phyloP scores from a whole-genome alignment of 2,888 invertebrate genomes.

The Cacoxenus indagator region DNA sequence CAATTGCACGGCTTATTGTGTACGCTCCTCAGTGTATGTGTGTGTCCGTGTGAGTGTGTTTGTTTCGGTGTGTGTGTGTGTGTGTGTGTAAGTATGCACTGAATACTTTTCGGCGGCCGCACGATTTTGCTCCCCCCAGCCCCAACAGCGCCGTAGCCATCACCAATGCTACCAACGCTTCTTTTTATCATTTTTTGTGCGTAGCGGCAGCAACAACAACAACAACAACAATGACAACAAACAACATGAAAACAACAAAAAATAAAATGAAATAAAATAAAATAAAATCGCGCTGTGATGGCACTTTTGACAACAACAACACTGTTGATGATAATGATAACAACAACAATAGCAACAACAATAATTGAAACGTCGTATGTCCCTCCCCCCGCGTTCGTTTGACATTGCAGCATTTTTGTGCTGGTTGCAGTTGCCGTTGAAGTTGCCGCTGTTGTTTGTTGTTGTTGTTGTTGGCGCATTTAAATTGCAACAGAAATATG shows the following conservation, averaged over 20 bases:
- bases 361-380: constrained; percentile 53
- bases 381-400: too few relatives aligned
- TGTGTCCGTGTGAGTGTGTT: not conserved
- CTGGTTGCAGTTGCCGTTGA: constrained; percentile 33
- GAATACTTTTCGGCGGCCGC: constrained; percentile 54
- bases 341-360: constrained; percentile 41
- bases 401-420: constrained; percentile 7
- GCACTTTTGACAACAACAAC: constrained; percentile 53
- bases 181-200: constrained; percentile 57
- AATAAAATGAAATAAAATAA: constrained; percentile 24
- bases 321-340: constrained; percentile 57
- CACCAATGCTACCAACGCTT: constrained; percentile 34
- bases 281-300: constrained; percentile 38
- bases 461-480: constrained; percentile 40
- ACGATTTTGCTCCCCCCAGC: not conserved
- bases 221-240: too few relatives aligned
- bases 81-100: constrained; percentile 40
- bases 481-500: constrained; percentile 30
- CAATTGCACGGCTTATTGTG: not conserved
- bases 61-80: constrained; percentile 17
- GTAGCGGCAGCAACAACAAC: constrained; percentile 36
- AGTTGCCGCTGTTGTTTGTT: constrained; percentile 14
- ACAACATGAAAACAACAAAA: constrained; percentile 24
- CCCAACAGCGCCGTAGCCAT: not conserved
- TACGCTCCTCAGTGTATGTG: too few relatives aligned